Evolutionary conservation across 2,888 invertebrate species (phyloP).

Genomic region (Sisyra nigra): DNA sequence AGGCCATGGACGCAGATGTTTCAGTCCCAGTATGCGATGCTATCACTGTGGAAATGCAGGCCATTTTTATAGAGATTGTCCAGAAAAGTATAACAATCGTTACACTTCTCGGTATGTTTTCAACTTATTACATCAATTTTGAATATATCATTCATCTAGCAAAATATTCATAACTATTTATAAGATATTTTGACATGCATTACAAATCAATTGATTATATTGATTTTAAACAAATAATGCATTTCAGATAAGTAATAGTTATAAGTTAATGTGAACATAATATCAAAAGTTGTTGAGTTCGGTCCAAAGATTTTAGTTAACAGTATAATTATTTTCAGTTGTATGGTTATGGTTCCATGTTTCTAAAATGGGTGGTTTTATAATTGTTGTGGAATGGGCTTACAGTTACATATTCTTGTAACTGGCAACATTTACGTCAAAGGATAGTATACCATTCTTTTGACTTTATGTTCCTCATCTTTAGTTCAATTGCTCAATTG

Average conservation of each 20-base stretch:
- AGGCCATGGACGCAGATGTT: slow-evolving; percentile 30
- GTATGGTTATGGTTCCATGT: slow-evolving; percentile 6
- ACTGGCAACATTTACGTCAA: slow-evolving; percentile 1
- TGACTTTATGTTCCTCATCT: slow-evolving; percentile 5
- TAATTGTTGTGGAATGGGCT: slow-evolving; percentile 5
- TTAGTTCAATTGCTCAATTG: neutral
- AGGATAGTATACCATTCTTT: slow-evolving; percentile 5
- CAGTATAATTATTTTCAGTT: slow-evolving; percentile 4
- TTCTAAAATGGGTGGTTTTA: slow-evolving; percentile 5
- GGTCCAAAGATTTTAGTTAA: slow-evolving; percentile 1
- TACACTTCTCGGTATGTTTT: slow-evolving; percentile 6
- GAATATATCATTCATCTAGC: too few relatives aligned
- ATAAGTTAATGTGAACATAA: slow-evolving; percentile 1
- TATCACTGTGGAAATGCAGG: slow-evolving; percentile 40
- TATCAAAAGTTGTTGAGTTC: slow-evolving; percentile 3
- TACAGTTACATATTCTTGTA: neutral
- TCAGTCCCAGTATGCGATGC: slow-evolving; percentile 37
- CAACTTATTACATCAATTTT: neutral
- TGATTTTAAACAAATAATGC: too few relatives aligned
- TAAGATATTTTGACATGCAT: too few relatives aligned
- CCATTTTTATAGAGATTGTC: slow-evolving; percentile 39
- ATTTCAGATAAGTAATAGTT: neutral
- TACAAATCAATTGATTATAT: too few relatives aligned
- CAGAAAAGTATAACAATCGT: slow-evolving; percentile 18
- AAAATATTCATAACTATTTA: too few relatives aligned